phyloP scores from a whole-genome alignment of 2,797 vertebrate species.

The Vultur gryphus region DNA sequence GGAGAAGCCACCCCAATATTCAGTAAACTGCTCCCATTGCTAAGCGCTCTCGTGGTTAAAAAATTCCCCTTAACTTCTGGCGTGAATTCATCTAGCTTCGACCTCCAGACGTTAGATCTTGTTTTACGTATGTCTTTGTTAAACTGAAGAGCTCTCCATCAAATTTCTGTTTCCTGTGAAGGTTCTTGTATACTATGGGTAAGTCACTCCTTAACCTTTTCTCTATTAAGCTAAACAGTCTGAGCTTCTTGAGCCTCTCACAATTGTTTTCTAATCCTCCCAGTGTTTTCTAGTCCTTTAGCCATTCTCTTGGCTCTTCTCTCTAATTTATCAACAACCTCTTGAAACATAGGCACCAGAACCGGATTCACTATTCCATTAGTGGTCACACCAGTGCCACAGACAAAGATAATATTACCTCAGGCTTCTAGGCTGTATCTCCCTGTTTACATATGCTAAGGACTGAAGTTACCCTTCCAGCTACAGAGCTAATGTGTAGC shows the following conservation, averaged over 20 bases:
- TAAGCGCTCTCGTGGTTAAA: neutral
- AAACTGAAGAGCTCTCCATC: conserved; percentile 58
- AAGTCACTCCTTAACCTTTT: conserved; percentile 64
- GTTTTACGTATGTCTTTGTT: conserved; percentile 20
- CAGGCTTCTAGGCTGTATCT: neutral
- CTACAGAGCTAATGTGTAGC: neutral
- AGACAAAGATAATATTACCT: neutral
- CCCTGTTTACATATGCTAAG: neutral
- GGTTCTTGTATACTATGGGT: conserved; percentile 43
- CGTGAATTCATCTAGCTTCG: neutral
- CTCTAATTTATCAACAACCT: conserved; percentile 61
- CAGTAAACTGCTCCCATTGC: neutral
- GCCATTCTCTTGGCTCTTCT: conserved; percentile 34
- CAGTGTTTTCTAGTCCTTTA: conserved; percentile 51
- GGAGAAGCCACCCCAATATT: neutral
- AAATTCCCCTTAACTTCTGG: conserved; percentile 1
- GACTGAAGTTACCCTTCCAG: neutral
- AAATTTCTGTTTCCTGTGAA: conserved; percentile 49
- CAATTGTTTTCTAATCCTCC: conserved; percentile 64
- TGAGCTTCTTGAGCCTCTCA: conserved; percentile 64
- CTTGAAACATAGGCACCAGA: conserved; percentile 50
- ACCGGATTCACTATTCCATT: conserved; percentile 22
- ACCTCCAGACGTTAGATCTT: neutral
- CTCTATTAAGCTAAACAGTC: conserved; percentile 60
- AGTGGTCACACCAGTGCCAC: conserved; percentile 34